Evolutionary conservation across 2,797 vertebrate genomes (phyloP), one percentile per base, ranked within the genome.

Genomic region (Delichon dasypus): DNA sequence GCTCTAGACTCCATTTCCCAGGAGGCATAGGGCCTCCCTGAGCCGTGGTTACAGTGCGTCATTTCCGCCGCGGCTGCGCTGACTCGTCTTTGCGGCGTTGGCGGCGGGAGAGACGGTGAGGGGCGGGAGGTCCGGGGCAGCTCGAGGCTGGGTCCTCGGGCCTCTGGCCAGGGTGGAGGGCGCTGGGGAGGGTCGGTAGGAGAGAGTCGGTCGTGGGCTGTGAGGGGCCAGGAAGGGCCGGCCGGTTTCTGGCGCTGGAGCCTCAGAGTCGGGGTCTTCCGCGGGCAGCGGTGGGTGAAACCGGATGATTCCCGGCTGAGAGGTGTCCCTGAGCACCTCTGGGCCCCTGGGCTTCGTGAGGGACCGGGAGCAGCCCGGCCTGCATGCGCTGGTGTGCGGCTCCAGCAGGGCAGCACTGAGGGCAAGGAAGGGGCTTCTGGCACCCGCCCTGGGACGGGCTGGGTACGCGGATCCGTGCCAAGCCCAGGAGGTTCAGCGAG

Each of bases 11-110:
- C 38, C 53, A n/a, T 73, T 73, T 80, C 76, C 85, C 76, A 58
- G 60, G 13, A 20, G 20, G 16, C 44, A 3, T 1, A 21, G 21
- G 25, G 13, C 2, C 5, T 5, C 2, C 7, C 2, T 5, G 22
- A 4, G 51, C 3, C 23, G 44, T 0, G 2, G 2, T 16, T 58
- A 0, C 0, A n/a, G 8, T 12, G n/a, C 11, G 76, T 30, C 45
- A 47, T 19, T 88, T 80, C 85, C 60, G 53, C 16, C 29, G 20
- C 53, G 38, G 23, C 25, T 20, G 61, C 29, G 68, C 76, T 88
- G 76, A 66, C 29, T 17, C 20, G 76, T 20, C 68, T 10, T 4
- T 51, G 76, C 8, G 20, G 76, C 30, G 36, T 30, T 45, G 45
- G 38, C n/a, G 38, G 45, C n/a, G n/a, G 34, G 30, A 47, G 50